Evolutionary conservation across 2,797 vertebrate genomes (phyloP), one percentile per base, ranked within the genome.

Genomic region (Argyrosomus regius): DNA sequence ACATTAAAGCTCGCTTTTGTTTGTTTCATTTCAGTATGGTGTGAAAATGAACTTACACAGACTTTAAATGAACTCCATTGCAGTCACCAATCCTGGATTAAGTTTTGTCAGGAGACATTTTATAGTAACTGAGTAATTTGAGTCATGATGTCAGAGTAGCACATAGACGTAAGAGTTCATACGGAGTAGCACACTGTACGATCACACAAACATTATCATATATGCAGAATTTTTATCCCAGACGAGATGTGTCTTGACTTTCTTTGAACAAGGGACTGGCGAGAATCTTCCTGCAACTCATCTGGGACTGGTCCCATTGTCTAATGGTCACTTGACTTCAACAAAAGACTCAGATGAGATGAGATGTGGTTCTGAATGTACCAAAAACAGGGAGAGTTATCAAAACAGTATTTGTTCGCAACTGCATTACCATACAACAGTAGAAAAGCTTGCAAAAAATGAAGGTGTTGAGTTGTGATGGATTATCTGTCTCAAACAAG

Each of bases 401-500:
- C 48, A 41, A 77, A 49, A 28, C 17, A 73, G 28, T 39, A 4
- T 22, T 45, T 54, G 18, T 18, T 58, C 20, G 11, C 39, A 49
- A 3, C 5, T 46, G 57, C 8, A 49, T 65, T 46, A 43, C 14
- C 20, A 57, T 10, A 18, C 7, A 72, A 52, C 8, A 58, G 18
- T 3, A 24, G 5, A 18, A 65, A 71, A 35, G 16, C 12, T 17
- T 69, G 9, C 13, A 61, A 62, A 52, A 46, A 54, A 18, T 31
- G 0, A 59, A 39, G n/a, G 22, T 60, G 22, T 8, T 20, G 8
- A 41, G 9, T 45, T 75, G 52, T 60, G 49, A 77, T 67, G 57
- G 24, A 67, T 61, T 66, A 35, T 57, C 43, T 26, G 26, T 61
- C 57, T 72, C 41, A 31, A 18, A 57, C 17, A 39, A 31, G 28